Percentiles rank a stretch among this genome's conserved stretches.
These are phyloP conservation scores for Philopedon plagiatum DNA, from an alignment of 2,888 invertebrate genomes.

Conservation along the genomic window DNA sequence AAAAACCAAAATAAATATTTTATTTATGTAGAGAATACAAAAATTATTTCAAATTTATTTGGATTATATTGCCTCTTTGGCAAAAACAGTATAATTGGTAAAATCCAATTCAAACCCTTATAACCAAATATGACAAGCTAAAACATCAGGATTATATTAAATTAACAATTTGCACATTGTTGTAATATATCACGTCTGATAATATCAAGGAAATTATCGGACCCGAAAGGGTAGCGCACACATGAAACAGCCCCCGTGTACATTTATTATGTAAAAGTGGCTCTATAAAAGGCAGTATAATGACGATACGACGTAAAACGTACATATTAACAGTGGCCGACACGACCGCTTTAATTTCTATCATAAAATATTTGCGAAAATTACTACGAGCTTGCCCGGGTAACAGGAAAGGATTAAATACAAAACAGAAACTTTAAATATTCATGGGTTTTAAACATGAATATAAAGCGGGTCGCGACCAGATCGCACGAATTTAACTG, in stretches of 20 bases:
- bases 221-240: neutral
- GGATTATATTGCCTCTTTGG: too few relatives aligned
- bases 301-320: constrained; percentile 24
- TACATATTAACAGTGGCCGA: constrained; percentile 32
- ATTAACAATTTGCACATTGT: neutral
- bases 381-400: constrained; percentile 19
- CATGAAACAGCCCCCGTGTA: neutral
- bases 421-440: constrained; percentile 37
- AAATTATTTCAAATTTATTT: too few relatives aligned
- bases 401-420: constrained; percentile 38
- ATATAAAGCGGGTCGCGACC: constrained; percentile 30
- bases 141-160: neutral
- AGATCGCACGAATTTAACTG: constrained; percentile 33
- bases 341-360: constrained; percentile 26
- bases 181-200: neutral
- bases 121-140: neutral
- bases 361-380: constrained; percentile 36
- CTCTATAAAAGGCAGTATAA: constrained; percentile 14
- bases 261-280: constrained; percentile 29
- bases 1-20: too few relatives aligned
- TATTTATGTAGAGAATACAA: too few relatives aligned
- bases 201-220: neutral
- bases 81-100: too few relatives aligned
- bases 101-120: too few relatives aligned
- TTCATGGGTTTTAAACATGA: constrained; percentile 38